Percentiles rank a stretch among this genome's conserved stretches.
Conservation (phyloP, 1,140 invertebrate genomes). For the Campoletis sonorensis region DNA sequence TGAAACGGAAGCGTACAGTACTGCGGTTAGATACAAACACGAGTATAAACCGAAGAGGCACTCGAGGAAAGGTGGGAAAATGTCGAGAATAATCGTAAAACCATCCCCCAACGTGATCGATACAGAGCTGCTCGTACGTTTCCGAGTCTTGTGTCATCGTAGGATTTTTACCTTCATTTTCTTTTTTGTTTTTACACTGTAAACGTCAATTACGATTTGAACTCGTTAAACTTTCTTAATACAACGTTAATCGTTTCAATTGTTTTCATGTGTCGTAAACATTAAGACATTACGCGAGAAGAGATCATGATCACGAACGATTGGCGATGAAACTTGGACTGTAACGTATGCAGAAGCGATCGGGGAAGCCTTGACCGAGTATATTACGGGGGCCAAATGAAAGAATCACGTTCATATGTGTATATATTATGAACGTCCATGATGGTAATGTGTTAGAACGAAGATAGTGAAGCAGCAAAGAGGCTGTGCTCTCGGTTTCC, state of each 20-base stretch:
- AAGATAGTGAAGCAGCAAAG: neutral
- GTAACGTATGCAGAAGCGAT: constrained; percentile 16
- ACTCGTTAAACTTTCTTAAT: no score
- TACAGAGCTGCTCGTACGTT: constrained; percentile 46
- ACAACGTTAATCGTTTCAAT: no score
- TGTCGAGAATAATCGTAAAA: constrained; percentile 70
- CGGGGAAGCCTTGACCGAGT: constrained; percentile 47
- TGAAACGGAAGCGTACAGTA: constrained; percentile 39
- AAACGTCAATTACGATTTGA: neutral
- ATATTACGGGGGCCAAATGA: constrained; percentile 47
- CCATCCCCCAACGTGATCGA: constrained; percentile 71
- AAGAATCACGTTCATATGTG: constrained; percentile 15
- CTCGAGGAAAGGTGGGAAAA: constrained; percentile 32
- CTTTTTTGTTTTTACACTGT: no score
- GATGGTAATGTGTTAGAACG: neutral
- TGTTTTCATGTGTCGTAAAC: no score
- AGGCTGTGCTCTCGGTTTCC: neutral
- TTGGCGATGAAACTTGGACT: constrained; percentile 10
- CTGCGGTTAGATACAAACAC: constrained; percentile 26
- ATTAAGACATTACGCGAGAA: neutral
- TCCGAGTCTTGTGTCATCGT: neutral
- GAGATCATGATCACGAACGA: neutral
- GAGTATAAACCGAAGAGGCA: constrained; percentile 26
- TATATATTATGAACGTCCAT: neutral
- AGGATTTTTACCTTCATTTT: neutral